phyloP scores from a whole-genome alignment of 2,113 vertebrate species.

The Rhagologus leucostigma region DNA sequence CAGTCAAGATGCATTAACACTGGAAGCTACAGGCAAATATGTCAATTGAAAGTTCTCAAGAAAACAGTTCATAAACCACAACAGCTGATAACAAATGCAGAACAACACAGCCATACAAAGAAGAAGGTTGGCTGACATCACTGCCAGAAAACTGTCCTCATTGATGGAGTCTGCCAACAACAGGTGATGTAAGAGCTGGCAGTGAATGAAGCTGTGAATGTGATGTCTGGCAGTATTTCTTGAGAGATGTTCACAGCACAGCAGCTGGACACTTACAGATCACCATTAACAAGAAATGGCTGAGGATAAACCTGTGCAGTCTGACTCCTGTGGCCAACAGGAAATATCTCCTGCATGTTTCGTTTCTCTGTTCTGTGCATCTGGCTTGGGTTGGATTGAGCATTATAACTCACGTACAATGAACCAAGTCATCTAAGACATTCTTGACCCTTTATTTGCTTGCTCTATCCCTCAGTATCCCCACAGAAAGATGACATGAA shows the following conservation, averaged over 20 bases:
- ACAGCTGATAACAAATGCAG: not conserved
- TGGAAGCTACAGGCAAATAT: not conserved
- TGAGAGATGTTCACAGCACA: not conserved
- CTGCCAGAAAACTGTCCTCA: not conserved
- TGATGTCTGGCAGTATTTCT: not conserved
- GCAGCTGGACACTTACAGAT: not conserved
- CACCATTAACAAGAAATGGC: not conserved
- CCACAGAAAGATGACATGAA: not conserved
- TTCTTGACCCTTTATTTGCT: not conserved
- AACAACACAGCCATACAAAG: not conserved
- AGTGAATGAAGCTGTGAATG: not conserved
- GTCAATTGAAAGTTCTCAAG: not conserved
- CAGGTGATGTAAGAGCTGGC: conserved; percentile 31
- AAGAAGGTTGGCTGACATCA: not conserved
- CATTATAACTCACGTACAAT: not conserved
- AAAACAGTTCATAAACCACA: not conserved
- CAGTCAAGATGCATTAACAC: not conserved
- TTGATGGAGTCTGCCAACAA: not conserved
- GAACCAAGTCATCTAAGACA: not conserved
- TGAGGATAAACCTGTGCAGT: not conserved
- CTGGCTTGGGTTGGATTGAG: not conserved
- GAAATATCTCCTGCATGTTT: not conserved
- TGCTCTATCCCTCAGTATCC: not conserved
- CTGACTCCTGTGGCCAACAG: not conserved
- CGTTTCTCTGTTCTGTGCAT: rapidly evolving